These are phyloP conservation scores for Sapayoa aenigma DNA, from an alignment of 2,113 vertebrate genomes.

Conservation along the genomic window DNA sequence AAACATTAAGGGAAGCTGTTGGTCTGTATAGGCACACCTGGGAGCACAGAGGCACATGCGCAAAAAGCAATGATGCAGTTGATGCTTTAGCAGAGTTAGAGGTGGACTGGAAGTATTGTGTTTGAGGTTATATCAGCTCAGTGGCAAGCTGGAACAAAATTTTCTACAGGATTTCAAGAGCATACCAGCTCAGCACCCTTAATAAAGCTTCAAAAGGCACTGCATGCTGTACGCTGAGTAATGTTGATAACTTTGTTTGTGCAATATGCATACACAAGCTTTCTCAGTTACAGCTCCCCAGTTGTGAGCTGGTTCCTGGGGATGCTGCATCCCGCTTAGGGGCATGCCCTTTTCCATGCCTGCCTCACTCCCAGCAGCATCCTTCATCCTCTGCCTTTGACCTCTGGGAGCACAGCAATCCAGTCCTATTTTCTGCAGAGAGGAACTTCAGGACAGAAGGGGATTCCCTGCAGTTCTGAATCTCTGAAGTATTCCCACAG, in stretches of 20 bases:
- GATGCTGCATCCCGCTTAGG: neutral
- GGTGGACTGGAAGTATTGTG: neutral
- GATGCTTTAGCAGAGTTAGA: neutral
- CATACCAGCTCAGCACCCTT: neutral
- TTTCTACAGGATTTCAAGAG: neutral
- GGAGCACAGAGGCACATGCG: neutral
- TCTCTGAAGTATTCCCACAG: neutral
- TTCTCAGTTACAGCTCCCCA: neutral
- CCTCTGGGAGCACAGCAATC: neutral
- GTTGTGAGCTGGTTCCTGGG: neutral
- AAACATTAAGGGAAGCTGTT: neutral
- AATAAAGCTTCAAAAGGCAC: neutral
- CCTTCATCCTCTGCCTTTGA: neutral
- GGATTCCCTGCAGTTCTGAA: conserved; percentile 14
- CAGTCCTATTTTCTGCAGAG: neutral
- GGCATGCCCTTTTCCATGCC: neutral
- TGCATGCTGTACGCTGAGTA: neutral
- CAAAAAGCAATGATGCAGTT: neutral
- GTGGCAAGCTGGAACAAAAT: neutral
- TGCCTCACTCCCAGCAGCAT: neutral
- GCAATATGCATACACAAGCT: neutral
- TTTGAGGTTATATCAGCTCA: neutral
- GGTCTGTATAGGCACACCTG: neutral
- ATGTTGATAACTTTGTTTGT: neutral
- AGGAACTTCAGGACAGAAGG: neutral